A percentile compares a stretch with the other conserved stretches of the same genome.
phyloP scores from a whole-genome alignment of 2,113 vertebrate species.

The Dipodomys spectabilis region DNA sequence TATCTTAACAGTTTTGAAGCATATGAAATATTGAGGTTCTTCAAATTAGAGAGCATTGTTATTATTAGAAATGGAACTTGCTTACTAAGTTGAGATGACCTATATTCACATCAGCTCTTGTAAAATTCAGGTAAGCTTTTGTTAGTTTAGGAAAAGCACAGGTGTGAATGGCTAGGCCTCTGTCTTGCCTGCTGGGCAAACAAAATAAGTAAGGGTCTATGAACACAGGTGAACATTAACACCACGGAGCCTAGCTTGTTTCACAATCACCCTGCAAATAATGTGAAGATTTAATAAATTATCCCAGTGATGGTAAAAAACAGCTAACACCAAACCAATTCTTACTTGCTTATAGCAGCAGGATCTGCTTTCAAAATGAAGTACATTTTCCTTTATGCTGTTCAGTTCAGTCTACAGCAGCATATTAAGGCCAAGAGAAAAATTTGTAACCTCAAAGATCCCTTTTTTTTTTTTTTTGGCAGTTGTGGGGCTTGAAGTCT shows the following conservation, averaged over 20 bases:
- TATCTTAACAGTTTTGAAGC: slow-evolving; percentile 1
- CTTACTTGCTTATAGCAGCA: background rate
- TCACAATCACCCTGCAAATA: background rate
- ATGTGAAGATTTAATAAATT: background rate
- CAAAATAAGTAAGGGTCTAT: background rate
- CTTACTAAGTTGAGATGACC: background rate
- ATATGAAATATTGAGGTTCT: background rate
- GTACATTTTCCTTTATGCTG: background rate
- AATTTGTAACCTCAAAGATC: background rate
- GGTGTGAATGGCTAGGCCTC: background rate
- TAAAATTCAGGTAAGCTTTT: background rate
- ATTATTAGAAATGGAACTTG: background rate
- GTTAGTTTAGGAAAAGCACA: slow-evolving; percentile 1
- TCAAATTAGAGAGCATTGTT: slow-evolving; percentile 19
- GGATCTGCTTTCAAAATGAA: background rate
- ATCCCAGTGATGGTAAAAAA: background rate
- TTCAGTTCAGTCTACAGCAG: background rate
- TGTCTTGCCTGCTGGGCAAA: background rate
- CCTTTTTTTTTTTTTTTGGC: background rate
- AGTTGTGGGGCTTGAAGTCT: background rate
- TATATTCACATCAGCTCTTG: background rate
- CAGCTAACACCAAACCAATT: background rate
- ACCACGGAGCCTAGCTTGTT: background rate
- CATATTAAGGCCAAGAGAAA: background rate
- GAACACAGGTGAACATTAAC: background rate